A percentile compares a stretch with the other conserved stretches of the same genome.
These are phyloP conservation scores for Chrysolina americana DNA, from an alignment of 2,888 invertebrate species.

Conservation along the genomic window DNA sequence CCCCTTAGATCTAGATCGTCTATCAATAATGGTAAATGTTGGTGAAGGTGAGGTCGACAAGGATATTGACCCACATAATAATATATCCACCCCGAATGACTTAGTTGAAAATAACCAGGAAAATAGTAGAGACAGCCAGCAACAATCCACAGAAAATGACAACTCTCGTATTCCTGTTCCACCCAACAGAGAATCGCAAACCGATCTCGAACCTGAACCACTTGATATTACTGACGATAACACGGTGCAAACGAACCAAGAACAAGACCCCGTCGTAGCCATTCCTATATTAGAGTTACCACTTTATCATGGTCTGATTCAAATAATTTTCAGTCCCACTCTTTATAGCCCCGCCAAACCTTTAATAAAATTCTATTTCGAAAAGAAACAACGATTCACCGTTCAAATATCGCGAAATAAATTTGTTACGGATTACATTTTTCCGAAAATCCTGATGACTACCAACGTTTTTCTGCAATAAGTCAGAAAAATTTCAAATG, in stretches of 20 bases:
- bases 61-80: neutral
- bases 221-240: too few relatives aligned
- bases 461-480: conserved; percentile 33
- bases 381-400: conserved; percentile 20
- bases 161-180: too few relatives aligned
- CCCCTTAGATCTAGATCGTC: conserved; percentile 22
- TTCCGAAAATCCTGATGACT: conserved; percentile 23
- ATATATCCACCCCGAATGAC: neutral
- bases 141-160: too few relatives aligned
- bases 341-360: neutral
- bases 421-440: conserved; percentile 22
- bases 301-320: conserved; percentile 4
- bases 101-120: neutral
- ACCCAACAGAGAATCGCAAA: too few relatives aligned
- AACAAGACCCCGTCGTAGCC: neutral
- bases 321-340: too few relatives aligned
- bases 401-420: conserved; percentile 28
- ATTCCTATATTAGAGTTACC: conserved; percentile 22
- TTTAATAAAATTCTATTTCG: conserved; percentile 17
- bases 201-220: too few relatives aligned
- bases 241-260: neutral
- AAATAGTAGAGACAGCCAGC: neutral
- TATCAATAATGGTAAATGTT: too few relatives aligned
- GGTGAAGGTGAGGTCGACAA: too few relatives aligned
- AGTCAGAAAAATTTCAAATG: conserved; percentile 19